A percentile compares a stretch with the other conserved stretches of the same genome.
Evolutionary conservation across 2,113 vertebrate genomes (phyloP).

Genomic region (Tursiops truncatus): DNA sequence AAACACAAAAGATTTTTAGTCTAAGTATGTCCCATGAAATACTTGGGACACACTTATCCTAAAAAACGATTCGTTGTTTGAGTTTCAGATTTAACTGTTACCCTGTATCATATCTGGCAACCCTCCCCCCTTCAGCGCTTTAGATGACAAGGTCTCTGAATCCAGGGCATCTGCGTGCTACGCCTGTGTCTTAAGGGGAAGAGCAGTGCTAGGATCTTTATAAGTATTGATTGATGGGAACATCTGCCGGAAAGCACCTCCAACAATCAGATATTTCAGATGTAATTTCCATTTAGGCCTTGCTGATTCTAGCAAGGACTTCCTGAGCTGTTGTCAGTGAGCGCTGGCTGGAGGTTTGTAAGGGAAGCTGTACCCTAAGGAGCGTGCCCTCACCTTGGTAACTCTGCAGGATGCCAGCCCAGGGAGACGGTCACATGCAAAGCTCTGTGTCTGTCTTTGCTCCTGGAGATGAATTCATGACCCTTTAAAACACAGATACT

Average conservation of each 20-base stretch:
- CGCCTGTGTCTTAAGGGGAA: background rate
- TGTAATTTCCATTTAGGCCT: background rate
- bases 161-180: background rate
- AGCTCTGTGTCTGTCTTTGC: background rate
- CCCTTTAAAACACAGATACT: background rate
- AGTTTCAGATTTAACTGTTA: background rate
- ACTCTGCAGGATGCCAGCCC: background rate
- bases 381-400: background rate
- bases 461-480: background rate
- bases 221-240: background rate
- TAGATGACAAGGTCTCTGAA: background rate
- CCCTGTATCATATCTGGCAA: background rate
- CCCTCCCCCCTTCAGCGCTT: background rate
- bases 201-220: background rate
- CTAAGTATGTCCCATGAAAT: background rate
- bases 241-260: background rate
- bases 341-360: background rate
- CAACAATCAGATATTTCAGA: background rate
- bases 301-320: background rate
- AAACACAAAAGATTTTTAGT: background rate
- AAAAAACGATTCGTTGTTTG: background rate
- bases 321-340: background rate
- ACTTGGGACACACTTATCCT: background rate
- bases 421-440: rapidly evolving
- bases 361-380: background rate